These are phyloP conservation scores for Ploceus nigricollis DNA, from an alignment of 2,113 vertebrate species.

Conservation along the genomic window DNA sequence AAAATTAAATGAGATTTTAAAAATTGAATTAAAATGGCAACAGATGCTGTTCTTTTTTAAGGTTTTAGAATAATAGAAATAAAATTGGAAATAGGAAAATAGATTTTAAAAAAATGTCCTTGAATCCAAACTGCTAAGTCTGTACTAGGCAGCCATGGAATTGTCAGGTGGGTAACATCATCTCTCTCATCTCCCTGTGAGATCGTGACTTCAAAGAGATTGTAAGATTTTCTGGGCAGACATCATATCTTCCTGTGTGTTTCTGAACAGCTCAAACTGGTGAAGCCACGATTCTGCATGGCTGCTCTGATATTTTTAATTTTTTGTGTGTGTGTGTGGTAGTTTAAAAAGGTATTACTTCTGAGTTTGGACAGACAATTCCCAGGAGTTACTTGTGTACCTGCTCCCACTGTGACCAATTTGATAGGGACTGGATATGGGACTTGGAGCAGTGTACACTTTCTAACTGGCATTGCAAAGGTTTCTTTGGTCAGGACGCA, in stretches of 20 bases:
- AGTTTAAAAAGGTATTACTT: not conserved
- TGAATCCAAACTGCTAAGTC: conserved; percentile 21
- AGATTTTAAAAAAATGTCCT: not conserved
- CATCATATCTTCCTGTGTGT: not conserved
- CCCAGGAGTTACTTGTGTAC: not conserved
- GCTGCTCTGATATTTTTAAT: not conserved
- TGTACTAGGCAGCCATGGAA: not conserved
- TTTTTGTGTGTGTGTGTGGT: not conserved
- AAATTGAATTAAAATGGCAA: not conserved
- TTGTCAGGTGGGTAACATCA: conserved; percentile 28
- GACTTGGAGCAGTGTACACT: not conserved
- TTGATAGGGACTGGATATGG: not conserved
- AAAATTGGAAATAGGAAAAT: conserved; percentile 21
- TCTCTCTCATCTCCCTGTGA: not conserved
- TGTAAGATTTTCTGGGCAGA: not conserved
- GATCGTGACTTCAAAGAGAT: conserved; percentile 10
- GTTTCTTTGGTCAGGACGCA: not conserved
- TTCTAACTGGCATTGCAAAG: not conserved
- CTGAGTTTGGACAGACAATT: not conserved
- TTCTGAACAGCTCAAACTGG: not conserved
- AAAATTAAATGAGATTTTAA: conserved; percentile 32
- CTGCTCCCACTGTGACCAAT: not conserved
- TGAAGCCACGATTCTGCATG: not conserved
- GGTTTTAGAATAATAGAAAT: conserved; percentile 53
- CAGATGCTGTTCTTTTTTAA: conserved; percentile 53